Conservation (phyloP, 2,797 vertebrate species). For the Ptychadena robeensis region DNA sequence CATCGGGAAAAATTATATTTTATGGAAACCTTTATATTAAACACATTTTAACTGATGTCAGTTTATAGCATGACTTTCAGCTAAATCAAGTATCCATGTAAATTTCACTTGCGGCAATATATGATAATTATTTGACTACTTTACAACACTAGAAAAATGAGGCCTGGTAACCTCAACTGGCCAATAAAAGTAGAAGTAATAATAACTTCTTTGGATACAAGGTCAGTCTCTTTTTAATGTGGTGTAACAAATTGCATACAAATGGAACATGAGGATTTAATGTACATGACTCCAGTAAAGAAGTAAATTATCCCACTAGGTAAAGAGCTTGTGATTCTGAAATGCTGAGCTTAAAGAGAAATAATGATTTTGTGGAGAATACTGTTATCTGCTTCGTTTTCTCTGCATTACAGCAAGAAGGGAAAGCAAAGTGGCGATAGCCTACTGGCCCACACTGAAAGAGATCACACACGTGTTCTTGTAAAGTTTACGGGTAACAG, state of each 20-base stretch:
- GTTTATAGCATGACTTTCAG: constrained; percentile 29
- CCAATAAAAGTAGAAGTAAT: constrained; percentile 59
- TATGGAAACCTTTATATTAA: constrained; percentile 41
- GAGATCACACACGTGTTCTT: constrained; percentile 38
- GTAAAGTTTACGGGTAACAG: constrained; percentile 35
- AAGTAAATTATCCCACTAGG: constrained; percentile 51
- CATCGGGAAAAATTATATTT: constrained; percentile 43
- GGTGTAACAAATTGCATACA: constrained; percentile 61
- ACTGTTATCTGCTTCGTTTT: background rate
- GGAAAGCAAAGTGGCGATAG: background rate
- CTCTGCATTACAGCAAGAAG: background rate
- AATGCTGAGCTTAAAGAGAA: background rate
- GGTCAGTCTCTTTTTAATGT: constrained; percentile 56
- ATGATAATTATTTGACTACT: constrained; percentile 58
- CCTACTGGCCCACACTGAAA: constrained; percentile 15
- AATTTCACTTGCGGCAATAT: constrained; percentile 51
- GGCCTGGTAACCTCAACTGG: constrained; percentile 54
- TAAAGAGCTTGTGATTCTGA: constrained; percentile 23
- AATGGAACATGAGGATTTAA: constrained; percentile 61
- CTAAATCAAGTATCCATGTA: constrained; percentile 41
- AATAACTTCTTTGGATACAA: constrained; percentile 55
- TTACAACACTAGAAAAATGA: constrained; percentile 57
- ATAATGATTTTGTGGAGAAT: constrained; percentile 2
- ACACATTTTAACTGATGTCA: constrained; percentile 26
- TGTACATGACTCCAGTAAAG: constrained; percentile 53